These are phyloP conservation scores for Amphipoea lucens DNA, from an alignment of 2,888 invertebrate species.

Conservation along the genomic window DNA sequence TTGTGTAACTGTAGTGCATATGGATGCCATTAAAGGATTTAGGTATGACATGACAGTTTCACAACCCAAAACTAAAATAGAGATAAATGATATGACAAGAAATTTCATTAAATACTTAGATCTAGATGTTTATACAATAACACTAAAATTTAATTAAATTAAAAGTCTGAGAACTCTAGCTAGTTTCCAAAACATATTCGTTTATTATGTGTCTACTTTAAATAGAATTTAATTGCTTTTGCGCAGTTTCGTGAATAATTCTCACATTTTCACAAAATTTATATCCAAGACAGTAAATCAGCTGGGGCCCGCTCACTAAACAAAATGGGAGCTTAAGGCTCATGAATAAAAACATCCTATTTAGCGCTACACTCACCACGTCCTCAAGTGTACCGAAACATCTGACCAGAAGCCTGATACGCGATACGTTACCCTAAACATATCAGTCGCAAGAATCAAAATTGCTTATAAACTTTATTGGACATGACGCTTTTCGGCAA, in stretches of 20 bases:
- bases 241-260: constrained; percentile 77
- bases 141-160: constrained; percentile 27
- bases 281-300: constrained; percentile 88
- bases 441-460: constrained; percentile 77
- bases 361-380: constrained; percentile 87
- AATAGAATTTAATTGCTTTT: constrained; percentile 70
- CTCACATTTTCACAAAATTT: constrained; percentile 85
- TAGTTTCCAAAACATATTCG: constrained; percentile 50
- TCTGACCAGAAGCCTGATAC: constrained; percentile 64
- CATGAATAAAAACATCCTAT: constrained; percentile 90
- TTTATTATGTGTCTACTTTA: constrained; percentile 57
- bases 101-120: background rate
- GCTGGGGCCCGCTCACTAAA: constrained; percentile 87
- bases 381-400: constrained; percentile 78
- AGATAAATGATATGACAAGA: background rate
- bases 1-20: background rate
- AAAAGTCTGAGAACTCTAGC: constrained; percentile 43
- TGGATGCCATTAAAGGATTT: background rate
- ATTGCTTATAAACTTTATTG: constrained; percentile 79
- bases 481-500: constrained; percentile 82
- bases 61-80: background rate
- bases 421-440: constrained; percentile 77
- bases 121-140: constrained; percentile 2
- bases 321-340: constrained; percentile 87
- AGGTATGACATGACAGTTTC: background rate